Evolutionary conservation across 2,888 invertebrate genomes (phyloP), one percentile per base, ranked within the genome.

Genomic region (Alloplasta piceator): DNA sequence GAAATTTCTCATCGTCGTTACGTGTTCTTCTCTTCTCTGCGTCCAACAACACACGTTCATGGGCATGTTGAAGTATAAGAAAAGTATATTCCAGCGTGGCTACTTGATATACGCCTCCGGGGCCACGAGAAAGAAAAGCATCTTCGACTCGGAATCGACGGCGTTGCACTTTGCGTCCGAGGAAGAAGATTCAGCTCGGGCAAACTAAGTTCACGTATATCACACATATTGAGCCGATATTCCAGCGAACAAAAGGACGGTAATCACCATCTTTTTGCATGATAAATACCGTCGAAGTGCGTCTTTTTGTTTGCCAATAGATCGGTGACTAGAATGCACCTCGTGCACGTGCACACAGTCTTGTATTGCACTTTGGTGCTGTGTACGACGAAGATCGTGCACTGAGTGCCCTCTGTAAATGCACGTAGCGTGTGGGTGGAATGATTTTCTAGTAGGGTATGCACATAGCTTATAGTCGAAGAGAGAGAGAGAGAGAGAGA

Each of bases 61-160:
- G 9, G 52, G 52, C 41, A 50, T 66, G 43, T 74, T 26, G 26
- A 26, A 61, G 58, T 50, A 46, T 60, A n/a, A n/a, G 67, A 78
- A 82, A 80, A 80, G 73, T 80, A 82, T 56, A 75, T 82, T 78
- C 82, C 80, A 72, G 80, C 52, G 41, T 70, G 82, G 86, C 87
- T 87, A 87, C 85, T 86, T 85, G 85, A 87, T 86, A 86, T 85
- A 87, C 86, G 84, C 85, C 84, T 86, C 82, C 84, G 73, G 85
- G 80, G 83, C 68, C 67, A 56, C 26, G 26, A 82, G 83, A 83
- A 43, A 74, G 76, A 80, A 81, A 84, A 78, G 80, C 79, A 72
- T 38, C 16, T 64, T 43, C 64, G n/a, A 3, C 16, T 48, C 56
- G 46, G 46, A 41, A 56, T 64, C 26, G 26, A 26, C 26, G 26